Base-by-base conservation (phyloP, 1,140 invertebrate genomes). In the Agrilus planipennis region DNA sequence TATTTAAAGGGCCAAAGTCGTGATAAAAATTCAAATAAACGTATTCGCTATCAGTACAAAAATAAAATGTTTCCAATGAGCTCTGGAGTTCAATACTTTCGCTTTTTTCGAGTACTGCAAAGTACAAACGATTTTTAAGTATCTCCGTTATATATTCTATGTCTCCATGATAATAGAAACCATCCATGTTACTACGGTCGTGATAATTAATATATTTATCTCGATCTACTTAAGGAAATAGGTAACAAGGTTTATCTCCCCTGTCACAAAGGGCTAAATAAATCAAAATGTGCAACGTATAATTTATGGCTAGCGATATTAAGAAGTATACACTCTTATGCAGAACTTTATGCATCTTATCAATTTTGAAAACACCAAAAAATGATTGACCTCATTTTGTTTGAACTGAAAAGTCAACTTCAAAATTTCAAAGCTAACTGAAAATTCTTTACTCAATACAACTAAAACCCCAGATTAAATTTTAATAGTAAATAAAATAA, bases 1-100 rank as follows among this genome's bases (percentile, higher is more conserved):
- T 64, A 64, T 84, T 86, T 21, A 87, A 61, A 0, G 85, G 85
- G 1, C 85, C 85, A 68, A 89, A 89, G 58, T 89, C 85, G 31
- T 72, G 69, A 60, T 84, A 85, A 60, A 84, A 88, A 61, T 80
- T 81, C 50, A 78, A 68, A 60, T 88, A 89, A 16, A 78, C 57
- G 2, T 86, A 58, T 50, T 85, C 76, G 42, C 79, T 68, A 55
- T 86, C 83, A 32, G 75, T 73, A 41, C 58, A 71, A 47, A 86
- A 80, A 51, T 77, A 84, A 54, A 80, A 69, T 14, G 71, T 68
- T 37, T 75, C 67, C 2, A 60, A 39, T 14, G 69, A 72, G 9
- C 67, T 72, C 49, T 67, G 68, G 21, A 76, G 61, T 39, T 66
- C 62, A 22, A 56, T 51, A 27, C 46, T 52, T 31, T 61, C 23